Conservation (phyloP, 2,888 invertebrate genomes). For the Carabus problematicus region DNA sequence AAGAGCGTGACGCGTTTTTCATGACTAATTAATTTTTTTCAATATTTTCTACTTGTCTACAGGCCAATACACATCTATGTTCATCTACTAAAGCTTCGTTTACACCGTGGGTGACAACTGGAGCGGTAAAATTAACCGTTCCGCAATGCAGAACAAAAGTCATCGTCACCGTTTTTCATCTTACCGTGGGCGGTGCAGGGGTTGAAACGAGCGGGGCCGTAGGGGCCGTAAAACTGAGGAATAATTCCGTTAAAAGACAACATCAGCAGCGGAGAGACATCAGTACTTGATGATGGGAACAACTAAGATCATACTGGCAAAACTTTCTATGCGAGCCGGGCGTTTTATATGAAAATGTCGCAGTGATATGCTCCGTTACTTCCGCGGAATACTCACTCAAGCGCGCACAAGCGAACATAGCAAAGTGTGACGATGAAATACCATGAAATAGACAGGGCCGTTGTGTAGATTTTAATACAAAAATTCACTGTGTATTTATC, state of each 20-base stretch:
- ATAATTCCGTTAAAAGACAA: constrained; percentile 36
- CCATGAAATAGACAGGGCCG: too few relatives aligned
- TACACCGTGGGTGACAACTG: too few relatives aligned
- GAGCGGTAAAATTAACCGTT: background rate
- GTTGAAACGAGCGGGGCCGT: background rate
- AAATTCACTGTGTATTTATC: too few relatives aligned
- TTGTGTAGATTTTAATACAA: too few relatives aligned
- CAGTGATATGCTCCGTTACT: constrained; percentile 58
- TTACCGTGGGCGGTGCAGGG: constrained; percentile 6
- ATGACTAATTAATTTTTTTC: too few relatives aligned
- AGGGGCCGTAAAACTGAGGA: constrained; percentile 27
- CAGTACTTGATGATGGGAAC: too few relatives aligned
- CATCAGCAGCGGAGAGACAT: constrained; percentile 2
- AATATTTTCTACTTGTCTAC: too few relatives aligned
- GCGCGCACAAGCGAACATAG: background rate
- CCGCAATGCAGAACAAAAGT: constrained; percentile 32
- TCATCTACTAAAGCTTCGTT: too few relatives aligned
- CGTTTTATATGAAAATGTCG: constrained; percentile 53
- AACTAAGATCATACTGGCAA: constrained; percentile 47
- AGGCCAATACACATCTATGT: too few relatives aligned
- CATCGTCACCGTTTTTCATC: constrained; percentile 37
- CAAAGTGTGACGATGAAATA: too few relatives aligned
- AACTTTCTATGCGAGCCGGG: constrained; percentile 50
- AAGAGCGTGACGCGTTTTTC: too few relatives aligned
- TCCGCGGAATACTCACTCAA: constrained; percentile 47